Conservation (phyloP, 2,888 invertebrate species). For the Adela reaumurella region DNA sequence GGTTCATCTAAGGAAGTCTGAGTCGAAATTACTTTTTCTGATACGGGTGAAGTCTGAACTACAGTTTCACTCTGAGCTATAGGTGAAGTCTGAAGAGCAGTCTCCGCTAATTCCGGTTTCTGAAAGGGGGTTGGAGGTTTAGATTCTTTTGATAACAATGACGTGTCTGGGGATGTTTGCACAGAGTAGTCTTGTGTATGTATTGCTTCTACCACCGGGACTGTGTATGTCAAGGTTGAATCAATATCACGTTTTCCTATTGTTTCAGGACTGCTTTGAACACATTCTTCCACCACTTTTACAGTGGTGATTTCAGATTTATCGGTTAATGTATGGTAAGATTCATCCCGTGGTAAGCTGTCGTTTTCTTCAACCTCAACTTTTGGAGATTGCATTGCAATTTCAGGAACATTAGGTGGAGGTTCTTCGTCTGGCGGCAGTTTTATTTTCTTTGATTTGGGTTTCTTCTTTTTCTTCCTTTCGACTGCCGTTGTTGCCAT, state of each 20-base stretch:
- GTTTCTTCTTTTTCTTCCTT: conserved; percentile 44
- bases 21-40: conserved; percentile 36
- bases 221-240: conserved; percentile 53
- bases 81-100: conserved; percentile 54
- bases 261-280: conserved; percentile 50
- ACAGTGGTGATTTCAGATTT: conserved; percentile 57
- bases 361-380: conserved; percentile 44
- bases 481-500: conserved; percentile 18
- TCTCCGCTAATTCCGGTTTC: conserved; percentile 30
- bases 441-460: conserved; percentile 22
- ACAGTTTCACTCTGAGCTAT: conserved; percentile 42
- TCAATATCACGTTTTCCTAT: conserved; percentile 43
- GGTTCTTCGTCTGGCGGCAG: conserved; percentile 35
- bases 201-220: conserved; percentile 59
- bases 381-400: conserved; percentile 30
- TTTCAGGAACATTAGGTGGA: conserved; percentile 14
- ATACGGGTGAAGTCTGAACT: conserved; percentile 61
- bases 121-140: conserved; percentile 26
- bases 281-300: conserved; percentile 64
- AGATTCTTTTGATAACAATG: conserved; percentile 26
- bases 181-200: conserved; percentile 52
- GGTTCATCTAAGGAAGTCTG: conserved; percentile 34
- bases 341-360: conserved; percentile 55
- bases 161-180: conserved; percentile 57
- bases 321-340: conserved; percentile 58